Conservation (phyloP, 2,113 vertebrate species). For the Pleuronectes platessa region DNA sequence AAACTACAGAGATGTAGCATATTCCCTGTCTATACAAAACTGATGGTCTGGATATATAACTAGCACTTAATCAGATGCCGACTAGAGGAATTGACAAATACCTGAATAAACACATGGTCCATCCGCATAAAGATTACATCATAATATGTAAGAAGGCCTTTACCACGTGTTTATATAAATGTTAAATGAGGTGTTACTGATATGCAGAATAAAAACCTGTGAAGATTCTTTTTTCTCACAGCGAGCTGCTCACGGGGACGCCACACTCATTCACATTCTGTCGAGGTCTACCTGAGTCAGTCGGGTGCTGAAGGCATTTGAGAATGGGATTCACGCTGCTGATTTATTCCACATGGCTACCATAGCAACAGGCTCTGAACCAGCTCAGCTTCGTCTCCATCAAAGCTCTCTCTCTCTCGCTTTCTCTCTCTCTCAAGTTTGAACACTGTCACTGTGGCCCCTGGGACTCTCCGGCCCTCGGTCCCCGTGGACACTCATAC, state of each 20-base stretch:
- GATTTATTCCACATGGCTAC: slow-evolving; percentile 78
- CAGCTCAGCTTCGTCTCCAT: slow-evolving; percentile 60
- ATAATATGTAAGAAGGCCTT: background rate
- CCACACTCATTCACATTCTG: slow-evolving; percentile 66
- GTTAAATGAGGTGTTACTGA: too few species aligned
- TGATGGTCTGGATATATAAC: too few species aligned
- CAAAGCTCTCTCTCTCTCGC: slow-evolving; percentile 43
- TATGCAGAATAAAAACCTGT: background rate
- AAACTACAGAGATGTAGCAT: too few species aligned
- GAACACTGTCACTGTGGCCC: slow-evolving; percentile 29
- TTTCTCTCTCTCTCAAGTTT: slow-evolving; percentile 48
- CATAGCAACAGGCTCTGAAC: slow-evolving; percentile 79
- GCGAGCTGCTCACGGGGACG: slow-evolving; percentile 8
- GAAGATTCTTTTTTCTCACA: background rate
- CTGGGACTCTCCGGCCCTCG: slow-evolving; percentile 15
- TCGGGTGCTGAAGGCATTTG: slow-evolving; percentile 68
- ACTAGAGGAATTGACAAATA: too few species aligned
- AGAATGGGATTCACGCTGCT: slow-evolving; percentile 67
- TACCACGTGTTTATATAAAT: too few species aligned
- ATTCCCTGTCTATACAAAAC: too few species aligned
- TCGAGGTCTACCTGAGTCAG: slow-evolving; percentile 62
- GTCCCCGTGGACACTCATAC: slow-evolving; percentile 11
- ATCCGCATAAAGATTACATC: too few species aligned
- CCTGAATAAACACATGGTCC: too few species aligned
- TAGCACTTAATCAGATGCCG: too few species aligned